A percentile compares a stretch with the other conserved stretches of the same genome.
These are phyloP conservation scores for Eumerus sabulonum DNA, from an alignment of 2,888 invertebrate species.

Conservation along the genomic window DNA sequence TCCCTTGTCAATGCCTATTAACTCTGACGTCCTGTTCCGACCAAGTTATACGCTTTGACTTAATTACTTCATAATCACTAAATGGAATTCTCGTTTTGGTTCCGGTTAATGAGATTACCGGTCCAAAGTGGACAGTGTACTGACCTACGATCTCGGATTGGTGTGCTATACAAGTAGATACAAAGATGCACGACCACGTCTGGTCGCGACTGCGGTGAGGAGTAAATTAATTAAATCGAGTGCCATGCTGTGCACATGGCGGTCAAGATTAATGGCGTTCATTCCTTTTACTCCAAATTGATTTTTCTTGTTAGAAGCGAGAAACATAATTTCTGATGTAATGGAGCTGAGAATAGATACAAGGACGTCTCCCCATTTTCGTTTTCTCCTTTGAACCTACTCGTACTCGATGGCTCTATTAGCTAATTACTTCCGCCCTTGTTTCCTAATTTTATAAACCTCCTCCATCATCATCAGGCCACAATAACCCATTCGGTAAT, in stretches of 20 bases:
- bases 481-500: conserved; percentile 40
- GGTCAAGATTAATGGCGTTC: conserved; percentile 50
- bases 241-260: conserved; percentile 45
- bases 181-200: neutral
- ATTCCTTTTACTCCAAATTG: conserved; percentile 35
- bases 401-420: no score
- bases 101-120: conserved; percentile 58
- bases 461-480: conserved; percentile 2
- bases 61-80: conserved; percentile 63
- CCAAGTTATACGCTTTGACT: conserved; percentile 30
- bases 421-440: conserved; percentile 54
- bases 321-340: conserved; percentile 16
- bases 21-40: conserved; percentile 20
- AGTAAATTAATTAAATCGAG: conserved; percentile 57
- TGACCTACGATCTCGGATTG: conserved; percentile 45
- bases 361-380: no score
- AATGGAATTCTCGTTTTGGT: conserved; percentile 42
- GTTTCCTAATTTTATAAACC: conserved; percentile 49
- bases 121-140: conserved; percentile 21
- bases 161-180: no score
- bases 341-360: conserved; percentile 4
- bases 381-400: neutral
- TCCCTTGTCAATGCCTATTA: conserved; percentile 43
- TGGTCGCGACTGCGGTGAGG: conserved; percentile 9
- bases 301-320: conserved; percentile 46